Evolutionary conservation across 2,888 invertebrate genomes (phyloP).

Genomic region (Torymus auratus): DNA sequence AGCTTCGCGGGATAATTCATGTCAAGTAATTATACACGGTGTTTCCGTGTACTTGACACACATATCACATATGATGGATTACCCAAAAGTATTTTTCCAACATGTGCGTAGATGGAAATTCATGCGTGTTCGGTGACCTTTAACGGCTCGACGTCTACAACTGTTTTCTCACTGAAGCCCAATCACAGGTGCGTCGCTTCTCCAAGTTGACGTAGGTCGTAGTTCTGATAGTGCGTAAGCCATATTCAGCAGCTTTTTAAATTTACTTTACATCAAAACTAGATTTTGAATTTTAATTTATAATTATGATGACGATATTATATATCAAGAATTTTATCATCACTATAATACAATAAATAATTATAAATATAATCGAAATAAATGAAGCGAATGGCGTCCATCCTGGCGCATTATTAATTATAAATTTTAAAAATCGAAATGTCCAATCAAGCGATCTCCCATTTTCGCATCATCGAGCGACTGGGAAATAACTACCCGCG

Average conservation of each 20-base stretch:
- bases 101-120: not conserved
- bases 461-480: not conserved
- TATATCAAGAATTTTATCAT: too few species aligned
- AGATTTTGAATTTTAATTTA: too few species aligned
- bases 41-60: not conserved
- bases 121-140: slow-evolving; percentile 1
- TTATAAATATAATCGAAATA: too few species aligned
- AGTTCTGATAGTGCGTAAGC: too few species aligned
- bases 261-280: too few species aligned
- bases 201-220: not conserved
- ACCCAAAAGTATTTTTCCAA: slow-evolving; percentile 27
- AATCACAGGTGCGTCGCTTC: slow-evolving; percentile 12
- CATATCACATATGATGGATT: slow-evolving; percentile 1
- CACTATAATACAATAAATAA: too few species aligned
- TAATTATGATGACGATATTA: too few species aligned
- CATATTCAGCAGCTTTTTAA: too few species aligned
- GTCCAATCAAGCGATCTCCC: not conserved
- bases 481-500: too few species aligned
- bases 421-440: not conserved
- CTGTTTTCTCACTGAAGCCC: not conserved
- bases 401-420: too few species aligned
- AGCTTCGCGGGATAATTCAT: slow-evolving; percentile 27
- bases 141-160: not conserved
- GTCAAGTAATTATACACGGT: not conserved
- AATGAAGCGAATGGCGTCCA: too few species aligned